Conservation (phyloP, 2,888 invertebrate species). For the Trissolcus japonicus region DNA sequence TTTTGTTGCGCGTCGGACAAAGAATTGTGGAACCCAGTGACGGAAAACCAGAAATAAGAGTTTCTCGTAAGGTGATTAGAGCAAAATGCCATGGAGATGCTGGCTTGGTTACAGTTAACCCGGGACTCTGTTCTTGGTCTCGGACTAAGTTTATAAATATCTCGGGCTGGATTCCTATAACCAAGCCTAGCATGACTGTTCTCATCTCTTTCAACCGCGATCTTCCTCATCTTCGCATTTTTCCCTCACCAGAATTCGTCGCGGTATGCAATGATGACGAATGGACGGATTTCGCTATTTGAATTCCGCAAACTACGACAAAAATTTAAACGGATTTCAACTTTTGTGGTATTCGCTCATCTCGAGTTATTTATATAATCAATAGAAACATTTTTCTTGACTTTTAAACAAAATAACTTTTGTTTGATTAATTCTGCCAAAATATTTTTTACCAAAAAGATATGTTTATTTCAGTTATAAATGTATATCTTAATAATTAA, state of each 20-base stretch:
- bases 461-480: too few species aligned
- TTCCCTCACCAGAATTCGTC: constrained; percentile 21
- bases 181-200: constrained; percentile 63
- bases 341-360: not conserved
- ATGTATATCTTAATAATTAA: too few species aligned
- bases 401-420: too few species aligned
- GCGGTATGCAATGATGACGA: constrained; percentile 30
- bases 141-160: constrained; percentile 60
- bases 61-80: constrained; percentile 57
- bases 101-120: constrained; percentile 60
- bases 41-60: constrained; percentile 47
- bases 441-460: too few species aligned
- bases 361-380: too few species aligned
- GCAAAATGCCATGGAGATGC: constrained; percentile 50
- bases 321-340: constrained; percentile 24
- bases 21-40: constrained; percentile 2
- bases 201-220: constrained; percentile 33
- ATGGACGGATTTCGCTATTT: not conserved
- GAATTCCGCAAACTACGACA: too few species aligned
- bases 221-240: constrained; percentile 28
- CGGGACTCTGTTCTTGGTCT: constrained; percentile 52
- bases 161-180: constrained; percentile 60
- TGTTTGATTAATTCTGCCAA: too few species aligned
- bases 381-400: too few species aligned
- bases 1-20: constrained; percentile 16